Conservation (phyloP, 2,113 vertebrate species). For the Ramphastos sulfuratus region DNA sequence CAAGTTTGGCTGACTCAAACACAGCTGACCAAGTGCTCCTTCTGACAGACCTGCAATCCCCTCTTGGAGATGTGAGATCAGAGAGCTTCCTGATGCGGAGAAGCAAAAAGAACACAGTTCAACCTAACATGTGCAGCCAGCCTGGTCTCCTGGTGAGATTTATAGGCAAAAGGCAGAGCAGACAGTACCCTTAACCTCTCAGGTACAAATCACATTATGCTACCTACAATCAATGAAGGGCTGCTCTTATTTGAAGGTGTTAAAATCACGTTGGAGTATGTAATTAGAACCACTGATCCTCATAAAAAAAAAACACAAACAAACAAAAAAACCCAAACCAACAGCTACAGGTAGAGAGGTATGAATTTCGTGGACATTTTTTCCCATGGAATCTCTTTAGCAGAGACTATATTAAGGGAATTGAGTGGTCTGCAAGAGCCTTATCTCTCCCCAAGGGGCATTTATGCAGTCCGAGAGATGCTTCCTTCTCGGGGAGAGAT, state of each 20-base stretch:
- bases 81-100: not conserved
- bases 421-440: not conserved
- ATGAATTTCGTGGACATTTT: not conserved
- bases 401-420: not conserved
- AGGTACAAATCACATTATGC: fast-evolving
- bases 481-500: not conserved
- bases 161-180: not conserved
- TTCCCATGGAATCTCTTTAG: not conserved
- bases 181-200: not conserved
- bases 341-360: not conserved
- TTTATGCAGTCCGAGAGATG: not conserved
- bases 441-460: not conserved
- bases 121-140: not conserved
- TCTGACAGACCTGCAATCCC: not conserved
- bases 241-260: not conserved
- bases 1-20: not conserved
- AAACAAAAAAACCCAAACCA: too few species aligned
- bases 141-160: not conserved
- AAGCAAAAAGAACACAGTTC: not conserved
- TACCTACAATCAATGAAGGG: not conserved
- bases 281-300: not conserved
- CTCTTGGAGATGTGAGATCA: not conserved
- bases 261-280: not conserved
- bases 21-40: fast-evolving
- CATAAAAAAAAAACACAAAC: not conserved